phyloP scores from a whole-genome alignment of 2,888 invertebrate species.

The Lasius fuliginosus region DNA sequence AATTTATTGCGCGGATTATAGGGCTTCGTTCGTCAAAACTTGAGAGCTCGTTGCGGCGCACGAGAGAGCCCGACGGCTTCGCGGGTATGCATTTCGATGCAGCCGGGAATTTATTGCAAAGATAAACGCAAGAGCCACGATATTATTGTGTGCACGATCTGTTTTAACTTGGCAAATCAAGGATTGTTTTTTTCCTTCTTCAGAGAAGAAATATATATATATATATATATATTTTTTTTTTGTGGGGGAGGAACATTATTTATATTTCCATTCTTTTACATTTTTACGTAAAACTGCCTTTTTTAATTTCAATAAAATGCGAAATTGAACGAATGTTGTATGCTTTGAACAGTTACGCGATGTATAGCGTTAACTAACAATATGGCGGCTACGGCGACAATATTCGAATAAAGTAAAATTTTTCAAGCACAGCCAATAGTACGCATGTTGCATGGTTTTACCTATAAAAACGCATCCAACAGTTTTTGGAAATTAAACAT shows the following conservation, averaged over 20 bases:
- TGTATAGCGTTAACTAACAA: neutral
- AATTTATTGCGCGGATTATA: constrained; percentile 54
- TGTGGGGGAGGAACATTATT: neutral
- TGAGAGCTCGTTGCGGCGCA: constrained; percentile 34
- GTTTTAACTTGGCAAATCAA: constrained; percentile 8
- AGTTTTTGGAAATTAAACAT: constrained; percentile 6
- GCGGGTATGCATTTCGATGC: constrained; percentile 39
- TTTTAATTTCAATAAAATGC: neutral
- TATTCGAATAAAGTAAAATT: neutral
- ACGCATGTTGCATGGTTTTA: neutral
- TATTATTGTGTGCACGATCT: constrained; percentile 11
- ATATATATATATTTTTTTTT: no score
- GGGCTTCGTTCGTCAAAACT: constrained; percentile 54
- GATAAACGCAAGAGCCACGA: constrained; percentile 25
- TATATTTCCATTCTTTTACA: neutral
- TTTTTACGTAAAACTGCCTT: neutral
- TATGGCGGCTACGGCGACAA: neutral
- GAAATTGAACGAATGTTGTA: neutral
- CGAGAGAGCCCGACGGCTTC: neutral
- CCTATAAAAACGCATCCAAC: neutral
- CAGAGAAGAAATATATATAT: neutral
- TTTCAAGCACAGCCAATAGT: neutral
- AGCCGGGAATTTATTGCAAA: constrained; percentile 40
- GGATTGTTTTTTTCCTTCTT: neutral
- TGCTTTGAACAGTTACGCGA: neutral